Evolutionary conservation across 2,113 vertebrate species (phyloP).

Genomic region (Tapirus terrestris): DNA sequence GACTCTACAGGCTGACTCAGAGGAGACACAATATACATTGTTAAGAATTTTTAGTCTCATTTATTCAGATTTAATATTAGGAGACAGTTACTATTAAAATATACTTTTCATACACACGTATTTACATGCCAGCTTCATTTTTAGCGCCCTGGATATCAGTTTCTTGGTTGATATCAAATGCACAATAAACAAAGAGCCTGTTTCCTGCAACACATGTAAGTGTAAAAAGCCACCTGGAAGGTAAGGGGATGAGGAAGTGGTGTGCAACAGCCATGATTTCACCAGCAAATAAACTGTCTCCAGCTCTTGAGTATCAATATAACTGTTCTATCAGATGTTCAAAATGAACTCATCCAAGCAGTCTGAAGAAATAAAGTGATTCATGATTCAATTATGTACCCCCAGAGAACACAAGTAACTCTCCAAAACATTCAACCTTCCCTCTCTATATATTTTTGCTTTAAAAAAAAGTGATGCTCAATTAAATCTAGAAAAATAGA

Average conservation of each 20-base stretch:
- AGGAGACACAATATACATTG: slow-evolving; percentile 24
- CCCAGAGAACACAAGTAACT: background rate
- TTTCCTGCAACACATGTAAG: background rate
- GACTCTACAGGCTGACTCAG: background rate
- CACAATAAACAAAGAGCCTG: background rate
- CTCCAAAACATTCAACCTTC: background rate
- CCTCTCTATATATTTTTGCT: background rate
- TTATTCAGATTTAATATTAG: slow-evolving; percentile 33
- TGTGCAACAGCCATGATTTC: background rate
- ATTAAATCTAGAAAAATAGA: background rate
- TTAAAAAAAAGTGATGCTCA: background rate
- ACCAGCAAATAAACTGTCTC: background rate
- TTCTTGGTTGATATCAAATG: slow-evolving; percentile 4
- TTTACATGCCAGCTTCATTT: background rate
- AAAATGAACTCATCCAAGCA: background rate
- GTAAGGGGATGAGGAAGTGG: background rate
- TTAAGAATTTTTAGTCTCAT: background rate
- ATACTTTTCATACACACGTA: background rate
- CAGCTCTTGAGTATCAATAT: background rate
- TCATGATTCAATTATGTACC: background rate
- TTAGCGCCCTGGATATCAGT: background rate
- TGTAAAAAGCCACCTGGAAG: background rate
- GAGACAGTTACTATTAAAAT: background rate
- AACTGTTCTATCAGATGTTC: background rate
- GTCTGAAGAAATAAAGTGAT: background rate